Evolutionary conservation across 2,113 vertebrate genomes (phyloP).

Genomic region (Microtus oregoni): DNA sequence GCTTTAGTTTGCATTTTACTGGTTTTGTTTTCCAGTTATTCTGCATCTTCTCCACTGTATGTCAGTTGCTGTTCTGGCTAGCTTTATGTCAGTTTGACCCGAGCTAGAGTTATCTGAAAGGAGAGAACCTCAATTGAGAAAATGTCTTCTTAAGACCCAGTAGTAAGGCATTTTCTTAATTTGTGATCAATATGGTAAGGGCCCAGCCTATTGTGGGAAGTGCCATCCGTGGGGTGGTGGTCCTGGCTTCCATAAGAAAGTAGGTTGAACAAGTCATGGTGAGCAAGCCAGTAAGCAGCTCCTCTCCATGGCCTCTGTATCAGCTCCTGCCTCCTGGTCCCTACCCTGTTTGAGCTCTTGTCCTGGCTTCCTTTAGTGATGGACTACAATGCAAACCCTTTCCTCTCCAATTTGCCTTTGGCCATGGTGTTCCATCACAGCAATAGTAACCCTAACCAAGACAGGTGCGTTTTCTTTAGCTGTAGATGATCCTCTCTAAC

Average conservation of each 20-base stretch:
- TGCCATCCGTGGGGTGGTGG: background rate
- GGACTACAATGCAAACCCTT: background rate
- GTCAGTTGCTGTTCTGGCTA: background rate
- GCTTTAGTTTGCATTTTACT: background rate
- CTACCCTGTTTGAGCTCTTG: background rate
- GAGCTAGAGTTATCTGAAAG: background rate
- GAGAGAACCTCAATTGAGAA: background rate
- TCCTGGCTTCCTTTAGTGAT: background rate
- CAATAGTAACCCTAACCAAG: background rate
- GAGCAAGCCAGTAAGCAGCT: background rate
- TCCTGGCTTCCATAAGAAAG: background rate
- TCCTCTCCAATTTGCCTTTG: background rate
- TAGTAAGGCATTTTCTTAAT: background rate
- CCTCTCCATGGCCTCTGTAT: background rate
- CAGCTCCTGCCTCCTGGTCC: background rate
- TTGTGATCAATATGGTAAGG: background rate
- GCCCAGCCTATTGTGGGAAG: no score
- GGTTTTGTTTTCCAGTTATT: conserved; percentile 23
- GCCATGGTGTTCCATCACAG: no score
- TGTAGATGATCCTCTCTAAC: background rate
- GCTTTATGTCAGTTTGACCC: background rate
- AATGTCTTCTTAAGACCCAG: background rate
- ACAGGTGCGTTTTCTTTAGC: background rate
- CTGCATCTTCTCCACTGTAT: background rate
- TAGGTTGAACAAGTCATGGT: background rate